Evolutionary conservation across 2,797 vertebrate genomes (phyloP).

Genomic region (Channallabes apus): DNA sequence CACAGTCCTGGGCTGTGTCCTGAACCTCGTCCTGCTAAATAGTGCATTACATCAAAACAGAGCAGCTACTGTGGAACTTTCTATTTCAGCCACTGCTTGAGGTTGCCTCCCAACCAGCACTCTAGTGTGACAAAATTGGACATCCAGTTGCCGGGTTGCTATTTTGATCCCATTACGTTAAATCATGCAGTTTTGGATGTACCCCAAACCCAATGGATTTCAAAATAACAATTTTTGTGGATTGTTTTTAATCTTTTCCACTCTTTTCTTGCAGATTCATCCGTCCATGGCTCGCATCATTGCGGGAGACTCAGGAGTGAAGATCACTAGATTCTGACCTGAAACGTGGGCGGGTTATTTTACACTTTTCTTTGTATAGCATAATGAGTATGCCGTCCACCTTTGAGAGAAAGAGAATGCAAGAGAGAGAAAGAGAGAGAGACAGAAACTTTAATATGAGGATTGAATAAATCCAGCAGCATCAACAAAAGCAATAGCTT

Average conservation of each 20-base stretch:
- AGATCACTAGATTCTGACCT: conserved; percentile 77
- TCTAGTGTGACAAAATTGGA: background rate
- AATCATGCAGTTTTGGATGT: background rate
- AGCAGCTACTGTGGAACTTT: background rate
- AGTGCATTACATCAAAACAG: background rate
- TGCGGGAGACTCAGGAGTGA: conserved; percentile 75
- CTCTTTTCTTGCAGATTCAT: conserved; percentile 71
- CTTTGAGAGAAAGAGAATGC: conserved; percentile 33
- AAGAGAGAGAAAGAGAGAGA: conserved; percentile 24
- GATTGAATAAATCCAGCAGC: conserved; percentile 61
- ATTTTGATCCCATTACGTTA: background rate
- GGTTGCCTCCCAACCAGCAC: no score
- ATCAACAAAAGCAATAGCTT: conserved; percentile 62
- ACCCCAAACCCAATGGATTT: background rate
- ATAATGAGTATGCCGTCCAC: conserved; percentile 60
- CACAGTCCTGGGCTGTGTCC: background rate
- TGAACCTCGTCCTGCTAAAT: background rate
- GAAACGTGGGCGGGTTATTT: conserved; percentile 43
- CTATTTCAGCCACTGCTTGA: background rate
- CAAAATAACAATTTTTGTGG: background rate
- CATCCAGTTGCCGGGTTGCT: background rate
- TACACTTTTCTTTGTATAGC: conserved; percentile 57
- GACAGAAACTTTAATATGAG: conserved; percentile 17
- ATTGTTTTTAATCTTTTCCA: background rate
- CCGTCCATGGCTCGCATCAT: conserved; percentile 77